phyloP scores from a whole-genome alignment of 1,140 invertebrate genomes.

The Dufourea novaeangliae region DNA sequence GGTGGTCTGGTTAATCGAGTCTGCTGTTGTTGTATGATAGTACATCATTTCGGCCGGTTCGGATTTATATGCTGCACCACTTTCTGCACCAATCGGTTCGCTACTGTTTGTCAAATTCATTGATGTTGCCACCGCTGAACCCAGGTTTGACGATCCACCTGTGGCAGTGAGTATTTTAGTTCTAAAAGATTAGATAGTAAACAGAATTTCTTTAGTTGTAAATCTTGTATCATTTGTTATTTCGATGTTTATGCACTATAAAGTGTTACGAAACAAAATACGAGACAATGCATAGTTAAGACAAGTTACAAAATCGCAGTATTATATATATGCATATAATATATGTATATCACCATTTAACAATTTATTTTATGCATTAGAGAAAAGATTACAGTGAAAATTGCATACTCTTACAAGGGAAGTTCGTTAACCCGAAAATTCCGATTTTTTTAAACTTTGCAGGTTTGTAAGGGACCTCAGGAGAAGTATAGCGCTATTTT shows the following conservation, averaged over 20 bases:
- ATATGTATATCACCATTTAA: too few species aligned
- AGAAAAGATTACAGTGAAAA: too few species aligned
- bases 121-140: conserved; percentile 89
- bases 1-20: conserved; percentile 87
- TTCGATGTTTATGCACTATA: too few species aligned
- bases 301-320: too few species aligned
- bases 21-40: conserved; percentile 85
- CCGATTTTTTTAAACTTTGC: too few species aligned
- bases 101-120: conserved; percentile 89
- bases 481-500: too few species aligned
- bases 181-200: not conserved
- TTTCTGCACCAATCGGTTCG: conserved; percentile 81
- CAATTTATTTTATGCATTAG: too few species aligned
- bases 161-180: conserved; percentile 76
- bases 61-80: conserved; percentile 79
- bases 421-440: too few species aligned
- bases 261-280: not conserved
- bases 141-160: conserved; percentile 86
- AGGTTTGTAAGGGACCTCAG: too few species aligned
- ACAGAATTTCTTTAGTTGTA: not conserved
- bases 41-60: conserved; percentile 85
- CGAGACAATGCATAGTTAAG: too few species aligned
- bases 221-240: not conserved
- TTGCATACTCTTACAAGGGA: too few species aligned
- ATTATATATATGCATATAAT: too few species aligned